Evolutionary conservation across 1,140 invertebrate genomes (phyloP), one percentile per base, ranked within the genome.

Genomic region (Neotoxoptera formosana): DNA sequence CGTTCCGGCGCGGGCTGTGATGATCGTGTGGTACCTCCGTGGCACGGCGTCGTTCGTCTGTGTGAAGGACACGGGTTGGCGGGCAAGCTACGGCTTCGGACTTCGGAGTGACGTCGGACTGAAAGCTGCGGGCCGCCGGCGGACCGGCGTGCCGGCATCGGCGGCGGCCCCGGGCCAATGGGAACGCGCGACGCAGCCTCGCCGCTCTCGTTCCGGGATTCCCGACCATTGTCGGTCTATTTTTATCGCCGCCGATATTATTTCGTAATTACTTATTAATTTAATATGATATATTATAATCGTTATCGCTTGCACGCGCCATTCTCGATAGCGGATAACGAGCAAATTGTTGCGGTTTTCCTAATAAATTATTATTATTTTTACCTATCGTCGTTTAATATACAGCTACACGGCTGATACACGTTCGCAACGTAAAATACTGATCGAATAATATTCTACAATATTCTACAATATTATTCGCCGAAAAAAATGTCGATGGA

Each of bases 341-440:
- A 76, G 60, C 60, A 17, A 17, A 17, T 76, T n/a, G 60, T 17
- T n/a, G 60, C 30, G 30, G n/a, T 76, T 67, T 76, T n/a, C 60
- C 30, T 76, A 76, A n/a, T 76, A 76, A 76, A 76, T 76, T 17
- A n/a, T 76, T n/a, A 76, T 76, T 76, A 76, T 76, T 76, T 76
- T 76, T 76, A 76, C 60, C 30, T n/a, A 60, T 60, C 25, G 25
- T 60, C 56, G 8, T 60, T 60, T 25, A 9, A 25, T 53, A 3
- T 51, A 20, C 48, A n/a, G n/a, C 51, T 53, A 53, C 51, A 51
- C 51, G 51, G 2, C 51, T 60, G 7, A 7, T 56, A 56, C 56
- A 60, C 8, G 0, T 67, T 67, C 30, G 30, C n/a, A n/a, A 76
- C 60, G 60, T n/a, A n/a, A 76, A 76, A n/a, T 76, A 76, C 30